These are phyloP conservation scores for Poeciliopsis retropinna DNA, from an alignment of 2,113 vertebrate species.

Conservation along the genomic window DNA sequence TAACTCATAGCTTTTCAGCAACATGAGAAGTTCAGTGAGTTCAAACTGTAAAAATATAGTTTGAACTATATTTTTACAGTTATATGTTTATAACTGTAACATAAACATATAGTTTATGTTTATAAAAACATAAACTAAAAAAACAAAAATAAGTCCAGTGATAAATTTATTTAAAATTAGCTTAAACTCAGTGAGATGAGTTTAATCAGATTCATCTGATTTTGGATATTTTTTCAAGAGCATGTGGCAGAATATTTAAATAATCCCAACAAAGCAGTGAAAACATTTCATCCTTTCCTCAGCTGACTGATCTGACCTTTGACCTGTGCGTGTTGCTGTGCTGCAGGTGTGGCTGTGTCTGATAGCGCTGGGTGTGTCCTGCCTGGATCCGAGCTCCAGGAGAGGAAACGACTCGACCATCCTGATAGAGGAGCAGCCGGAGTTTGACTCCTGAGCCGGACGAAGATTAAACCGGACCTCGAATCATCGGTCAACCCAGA, in stretches of 20 bases:
- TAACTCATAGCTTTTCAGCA: too few species aligned
- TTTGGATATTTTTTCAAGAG: too few species aligned
- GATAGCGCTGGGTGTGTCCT: conserved; percentile 84
- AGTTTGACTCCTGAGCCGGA: conserved; percentile 56
- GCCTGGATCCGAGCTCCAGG: conserved; percentile 77
- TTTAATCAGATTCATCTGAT: too few species aligned
- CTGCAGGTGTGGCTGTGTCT: conserved; percentile 87
- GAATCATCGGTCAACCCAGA: background rate
- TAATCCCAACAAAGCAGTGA: background rate
- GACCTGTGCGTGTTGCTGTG: conserved; percentile 3
- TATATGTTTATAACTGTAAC: too few species aligned
- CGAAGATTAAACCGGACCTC: background rate
- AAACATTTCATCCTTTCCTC: background rate
- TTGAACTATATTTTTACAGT: too few species aligned
- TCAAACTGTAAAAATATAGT: too few species aligned
- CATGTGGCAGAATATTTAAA: background rate
- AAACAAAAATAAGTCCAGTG: too few species aligned
- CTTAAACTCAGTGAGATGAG: too few species aligned
- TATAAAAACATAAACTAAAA: too few species aligned
- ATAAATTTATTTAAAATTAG: too few species aligned
- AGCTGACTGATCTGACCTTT: background rate
- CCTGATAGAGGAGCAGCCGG: conserved; percentile 68
- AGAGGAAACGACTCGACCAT: conserved; percentile 78
- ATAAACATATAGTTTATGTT: too few species aligned
- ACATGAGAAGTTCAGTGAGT: too few species aligned